These are phyloP conservation scores for Stenotaenia linearis DNA, from an alignment of 2,888 invertebrate species.

Conservation along the genomic window DNA sequence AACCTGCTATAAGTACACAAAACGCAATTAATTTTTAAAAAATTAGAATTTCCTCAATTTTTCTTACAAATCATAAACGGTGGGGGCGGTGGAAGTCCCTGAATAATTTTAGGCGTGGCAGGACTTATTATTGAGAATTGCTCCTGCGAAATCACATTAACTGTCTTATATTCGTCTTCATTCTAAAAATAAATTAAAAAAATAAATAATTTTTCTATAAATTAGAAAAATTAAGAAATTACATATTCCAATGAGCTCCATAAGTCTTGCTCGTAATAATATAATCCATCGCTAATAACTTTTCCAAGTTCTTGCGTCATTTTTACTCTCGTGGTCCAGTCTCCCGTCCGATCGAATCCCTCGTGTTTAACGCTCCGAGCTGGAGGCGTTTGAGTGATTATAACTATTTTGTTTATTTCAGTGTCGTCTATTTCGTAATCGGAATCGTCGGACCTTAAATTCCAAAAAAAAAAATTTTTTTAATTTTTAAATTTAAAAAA, in stretches of 20 bases:
- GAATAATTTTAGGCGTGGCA: constrained; percentile 56
- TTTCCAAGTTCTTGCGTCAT: constrained; percentile 90
- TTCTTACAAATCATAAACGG: constrained; percentile 36
- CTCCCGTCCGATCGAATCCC: constrained; percentile 83
- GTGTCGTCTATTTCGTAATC: constrained; percentile 87
- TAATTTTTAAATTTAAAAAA: neutral
- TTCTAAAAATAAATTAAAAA: constrained; percentile 31
- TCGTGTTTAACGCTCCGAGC: constrained; percentile 71
- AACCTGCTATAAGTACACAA: neutral
- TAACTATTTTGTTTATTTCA: constrained; percentile 87
- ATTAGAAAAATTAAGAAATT: constrained; percentile 36
- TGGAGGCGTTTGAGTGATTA: constrained; percentile 72
- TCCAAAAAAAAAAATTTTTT: neutral
- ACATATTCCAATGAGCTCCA: constrained; percentile 64
- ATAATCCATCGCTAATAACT: constrained; percentile 94
- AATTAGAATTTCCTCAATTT: neutral
- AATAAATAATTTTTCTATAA: no score
- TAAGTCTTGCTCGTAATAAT: constrained; percentile 90
- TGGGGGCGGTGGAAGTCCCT: constrained; percentile 43
- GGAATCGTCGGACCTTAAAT: constrained; percentile 50
- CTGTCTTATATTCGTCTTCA: constrained; percentile 56
- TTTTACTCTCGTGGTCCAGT: constrained; percentile 82
- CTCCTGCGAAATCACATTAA: constrained; percentile 80
- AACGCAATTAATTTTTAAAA: neutral
- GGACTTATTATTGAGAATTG: constrained; percentile 75